Conservation (phyloP, 2,113 vertebrate species). For the Bos indicus region DNA sequence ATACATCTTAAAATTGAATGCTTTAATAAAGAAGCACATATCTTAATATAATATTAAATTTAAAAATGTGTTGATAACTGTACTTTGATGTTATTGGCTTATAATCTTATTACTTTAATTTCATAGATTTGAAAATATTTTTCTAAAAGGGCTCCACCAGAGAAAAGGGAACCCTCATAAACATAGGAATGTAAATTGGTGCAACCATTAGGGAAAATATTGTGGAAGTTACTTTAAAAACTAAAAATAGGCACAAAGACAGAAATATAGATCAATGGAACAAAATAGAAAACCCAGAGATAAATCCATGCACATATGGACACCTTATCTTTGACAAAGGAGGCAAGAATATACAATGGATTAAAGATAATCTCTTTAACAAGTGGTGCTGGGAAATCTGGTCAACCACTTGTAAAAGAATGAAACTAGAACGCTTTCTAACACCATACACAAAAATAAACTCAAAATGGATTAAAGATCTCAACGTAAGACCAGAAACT, state of each 20-base stretch:
- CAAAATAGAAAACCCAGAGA: too few relatives aligned
- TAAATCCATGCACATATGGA: too few relatives aligned
- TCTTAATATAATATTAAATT: not conserved
- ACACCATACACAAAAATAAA: too few relatives aligned
- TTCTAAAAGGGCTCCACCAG: not conserved
- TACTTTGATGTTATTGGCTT: slow-evolving; percentile 30
- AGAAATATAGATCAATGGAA: too few relatives aligned
- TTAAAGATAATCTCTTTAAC: too few relatives aligned
- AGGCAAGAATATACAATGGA: too few relatives aligned
- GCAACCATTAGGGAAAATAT: not conserved
- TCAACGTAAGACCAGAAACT: too few relatives aligned
- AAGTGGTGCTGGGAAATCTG: too few relatives aligned
- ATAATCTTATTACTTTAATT: not conserved
- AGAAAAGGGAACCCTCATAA: not conserved
- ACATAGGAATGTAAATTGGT: not conserved
- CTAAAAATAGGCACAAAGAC: not conserved
- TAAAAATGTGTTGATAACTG: slow-evolving; percentile 15
- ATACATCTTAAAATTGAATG: slow-evolving; percentile 23
- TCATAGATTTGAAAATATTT: slow-evolving; percentile 12
- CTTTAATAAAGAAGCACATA: slow-evolving; percentile 19
- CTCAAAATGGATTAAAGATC: too few relatives aligned
- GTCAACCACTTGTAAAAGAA: too few relatives aligned
- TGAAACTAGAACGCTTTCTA: too few relatives aligned
- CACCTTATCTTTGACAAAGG: too few relatives aligned
- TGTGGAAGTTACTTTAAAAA: not conserved